Conservation (phyloP, 2,888 invertebrate genomes). For the Heliconius ismenius region DNA sequence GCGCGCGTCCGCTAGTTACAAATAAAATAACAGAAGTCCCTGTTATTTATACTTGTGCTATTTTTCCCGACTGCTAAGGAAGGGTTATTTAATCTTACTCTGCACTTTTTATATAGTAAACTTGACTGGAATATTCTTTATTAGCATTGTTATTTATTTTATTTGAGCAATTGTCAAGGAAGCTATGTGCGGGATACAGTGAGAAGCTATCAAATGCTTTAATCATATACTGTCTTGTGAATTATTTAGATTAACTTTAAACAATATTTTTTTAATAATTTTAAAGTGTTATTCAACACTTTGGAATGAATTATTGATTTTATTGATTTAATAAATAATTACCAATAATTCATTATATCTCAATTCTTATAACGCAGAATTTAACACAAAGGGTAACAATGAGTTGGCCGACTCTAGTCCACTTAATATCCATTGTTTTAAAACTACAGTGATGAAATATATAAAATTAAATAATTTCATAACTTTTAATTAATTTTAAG, state of each 20-base stretch:
- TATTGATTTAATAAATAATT: background rate
- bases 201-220: background rate
- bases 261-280: no score
- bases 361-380: conserved; percentile 60
- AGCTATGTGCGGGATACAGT: no score
- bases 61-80: no score
- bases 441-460: conserved; percentile 53
- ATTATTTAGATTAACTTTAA: background rate
- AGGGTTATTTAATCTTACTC: no score
- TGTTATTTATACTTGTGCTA: no score
- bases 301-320: background rate
- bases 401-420: conserved; percentile 69
- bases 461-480: background rate
- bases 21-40: no score
- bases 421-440: conserved; percentile 64
- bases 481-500: background rate
- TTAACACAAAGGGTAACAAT: conserved; percentile 74
- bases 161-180: no score
- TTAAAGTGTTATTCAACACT: no score
- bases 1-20: no score
- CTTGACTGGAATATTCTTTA: no score
- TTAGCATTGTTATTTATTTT: no score
- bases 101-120: no score
- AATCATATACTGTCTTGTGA: background rate
- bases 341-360: background rate